Percentiles rank a stretch among this genome's conserved stretches.
These are phyloP conservation scores for Cnemophilus loriae DNA, from an alignment of 2,113 vertebrate genomes.

Conservation along the genomic window DNA sequence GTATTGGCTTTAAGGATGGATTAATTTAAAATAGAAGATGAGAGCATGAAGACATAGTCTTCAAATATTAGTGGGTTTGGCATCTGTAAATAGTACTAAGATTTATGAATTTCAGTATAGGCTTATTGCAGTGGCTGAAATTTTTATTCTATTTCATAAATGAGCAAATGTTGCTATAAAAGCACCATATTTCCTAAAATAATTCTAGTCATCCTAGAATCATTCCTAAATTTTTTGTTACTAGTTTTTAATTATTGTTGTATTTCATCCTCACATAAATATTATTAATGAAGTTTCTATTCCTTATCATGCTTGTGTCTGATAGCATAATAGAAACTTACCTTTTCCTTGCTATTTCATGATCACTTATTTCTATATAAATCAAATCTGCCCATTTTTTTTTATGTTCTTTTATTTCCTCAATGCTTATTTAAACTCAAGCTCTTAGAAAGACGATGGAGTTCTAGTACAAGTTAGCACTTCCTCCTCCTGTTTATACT, in stretches of 20 bases:
- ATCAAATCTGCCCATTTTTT: neutral
- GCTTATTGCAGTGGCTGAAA: neutral
- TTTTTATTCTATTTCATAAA: neutral
- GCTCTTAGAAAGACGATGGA: neutral
- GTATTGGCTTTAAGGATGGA: neutral
- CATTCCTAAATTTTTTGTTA: neutral
- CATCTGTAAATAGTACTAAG: neutral
- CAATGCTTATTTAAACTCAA: neutral
- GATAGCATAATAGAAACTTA: neutral
- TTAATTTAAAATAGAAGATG: neutral
- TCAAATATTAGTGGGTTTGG: neutral
- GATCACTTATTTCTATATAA: neutral
- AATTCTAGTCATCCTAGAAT: neutral
- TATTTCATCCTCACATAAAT: neutral
- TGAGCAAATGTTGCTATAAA: neutral
- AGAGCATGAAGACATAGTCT: neutral
- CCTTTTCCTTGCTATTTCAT: neutral
- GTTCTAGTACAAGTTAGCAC: neutral
- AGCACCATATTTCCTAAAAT: neutral
- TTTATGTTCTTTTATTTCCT: neutral
- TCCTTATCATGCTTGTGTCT: neutral
- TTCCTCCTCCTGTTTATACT: neutral
- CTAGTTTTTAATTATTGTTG: neutral
- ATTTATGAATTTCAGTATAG: neutral
- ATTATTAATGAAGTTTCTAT: neutral